Base-by-base conservation (phyloP, 2,888 invertebrate genomes). In the Harpalus rufipes region DNA sequence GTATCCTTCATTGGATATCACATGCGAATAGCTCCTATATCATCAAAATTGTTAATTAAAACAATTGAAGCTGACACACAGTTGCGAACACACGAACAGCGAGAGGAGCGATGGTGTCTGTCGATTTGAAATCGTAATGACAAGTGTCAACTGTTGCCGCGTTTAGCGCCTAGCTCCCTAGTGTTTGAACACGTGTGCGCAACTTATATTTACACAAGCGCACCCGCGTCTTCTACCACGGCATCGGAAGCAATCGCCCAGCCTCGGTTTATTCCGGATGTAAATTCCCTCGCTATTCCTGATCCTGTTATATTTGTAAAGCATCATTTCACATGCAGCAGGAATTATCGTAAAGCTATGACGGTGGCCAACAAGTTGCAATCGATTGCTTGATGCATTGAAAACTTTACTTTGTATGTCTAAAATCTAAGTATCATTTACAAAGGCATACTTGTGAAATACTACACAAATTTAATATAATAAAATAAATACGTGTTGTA, bases 181-280 rank as follows among this genome's bases (percentile, higher is more conserved):
- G 56, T 78, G 78, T 78, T 78, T 78, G 78, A 78, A 78, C 78
- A 58, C 58, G 78, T 58, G 56, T 32, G 56, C 56, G 14, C 56
- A 78, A 78, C 78, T 58, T 58, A 78, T 78, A 78, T 78, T 78
- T 78, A 78, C 78, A 51, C 58, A 25, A 18, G 56, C 78, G 8
- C 41, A 32, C 16, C 12, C 10, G 7, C 59, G 59, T 2, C 44
- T 2, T 7, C 10, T 32, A 6, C 25, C 63, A 18, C 25, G 18
- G 25, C 10, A 63, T 25, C 63, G 63, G 25, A 16, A 63, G 12
- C 63, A 63, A n/a, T 25, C 44, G 56, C 41, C 51, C 41, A 51
- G 16, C 1, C 39, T 68, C 68, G 68, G 14, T 32, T 68, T 12
- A 68, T 68, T 68, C 32, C 68, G 16, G n/a, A 56, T 58, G 78